phyloP scores from a whole-genome alignment of 1,140 invertebrate species.

The Drosophila sp. region DNA sequence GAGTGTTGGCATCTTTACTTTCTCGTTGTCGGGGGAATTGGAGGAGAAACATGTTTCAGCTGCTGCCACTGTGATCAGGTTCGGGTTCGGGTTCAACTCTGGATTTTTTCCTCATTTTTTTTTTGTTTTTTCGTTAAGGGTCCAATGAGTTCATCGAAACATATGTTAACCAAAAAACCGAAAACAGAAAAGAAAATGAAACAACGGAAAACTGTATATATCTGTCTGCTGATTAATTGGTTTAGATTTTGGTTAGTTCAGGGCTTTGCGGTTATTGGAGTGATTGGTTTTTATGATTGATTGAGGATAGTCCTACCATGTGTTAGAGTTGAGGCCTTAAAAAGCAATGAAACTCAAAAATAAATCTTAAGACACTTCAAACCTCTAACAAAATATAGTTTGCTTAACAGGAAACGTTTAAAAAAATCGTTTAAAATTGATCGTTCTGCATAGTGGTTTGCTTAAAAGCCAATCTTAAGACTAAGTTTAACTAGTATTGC shows the following conservation, averaged over 20 bases:
- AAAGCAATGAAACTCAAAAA: not conserved
- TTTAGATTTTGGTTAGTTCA: conserved; percentile 60
- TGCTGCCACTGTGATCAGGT: conserved; percentile 68
- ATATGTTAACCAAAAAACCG: conserved; percentile 56
- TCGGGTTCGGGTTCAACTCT: conserved; percentile 50
- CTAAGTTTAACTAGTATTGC: too few species aligned
- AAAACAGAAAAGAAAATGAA: conserved; percentile 25
- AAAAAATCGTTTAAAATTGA: too few species aligned
- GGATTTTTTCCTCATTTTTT: not conserved
- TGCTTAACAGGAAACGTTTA: too few species aligned
- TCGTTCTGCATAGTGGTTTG: too few species aligned
- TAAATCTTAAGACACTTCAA: not conserved
- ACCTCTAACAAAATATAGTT: too few species aligned
- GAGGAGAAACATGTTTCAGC: conserved; percentile 73
- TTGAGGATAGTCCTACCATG: not conserved
- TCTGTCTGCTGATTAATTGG: conserved; percentile 70
- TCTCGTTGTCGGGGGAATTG: conserved; percentile 48
- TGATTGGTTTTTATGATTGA: conserved; percentile 37
- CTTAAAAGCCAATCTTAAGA: too few species aligned
- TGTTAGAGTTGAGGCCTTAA: conserved; percentile 21
- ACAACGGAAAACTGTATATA: conserved; percentile 5
- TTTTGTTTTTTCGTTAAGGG: conserved; percentile 41
- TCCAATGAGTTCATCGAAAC: conserved; percentile 51
- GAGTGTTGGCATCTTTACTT: conserved; percentile 76
- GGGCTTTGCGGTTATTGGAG: conserved; percentile 38